phyloP scores from a whole-genome alignment of 2,113 vertebrate genomes.

The Erythrocebus patas region DNA sequence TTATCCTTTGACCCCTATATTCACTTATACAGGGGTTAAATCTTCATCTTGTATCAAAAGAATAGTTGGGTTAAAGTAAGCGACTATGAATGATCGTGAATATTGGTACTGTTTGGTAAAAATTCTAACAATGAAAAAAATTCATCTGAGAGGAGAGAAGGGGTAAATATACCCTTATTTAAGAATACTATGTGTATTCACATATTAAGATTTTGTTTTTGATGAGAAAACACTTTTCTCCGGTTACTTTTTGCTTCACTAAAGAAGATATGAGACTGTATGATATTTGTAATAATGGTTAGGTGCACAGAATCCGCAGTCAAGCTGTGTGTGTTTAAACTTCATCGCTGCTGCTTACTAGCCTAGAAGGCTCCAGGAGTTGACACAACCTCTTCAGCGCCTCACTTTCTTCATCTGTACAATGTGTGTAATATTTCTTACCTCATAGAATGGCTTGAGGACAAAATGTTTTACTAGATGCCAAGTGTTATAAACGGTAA shows the following conservation, averaged over 20 bases:
- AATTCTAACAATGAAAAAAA: background rate
- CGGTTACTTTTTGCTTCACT: background rate
- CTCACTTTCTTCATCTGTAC: background rate
- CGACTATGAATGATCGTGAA: background rate
- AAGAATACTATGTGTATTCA: background rate
- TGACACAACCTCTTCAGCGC: background rate
- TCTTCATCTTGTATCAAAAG: background rate
- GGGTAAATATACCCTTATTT: background rate
- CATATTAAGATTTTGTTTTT: background rate
- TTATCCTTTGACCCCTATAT: background rate
- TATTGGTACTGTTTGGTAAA: background rate
- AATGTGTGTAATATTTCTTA: background rate
- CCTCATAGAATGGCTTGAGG: background rate
- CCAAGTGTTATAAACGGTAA: background rate
- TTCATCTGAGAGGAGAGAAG: background rate
- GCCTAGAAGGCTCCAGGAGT: background rate
- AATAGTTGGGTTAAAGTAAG: background rate
- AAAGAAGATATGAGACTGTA: background rate
- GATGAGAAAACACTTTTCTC: background rate
- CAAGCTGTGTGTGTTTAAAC: background rate
- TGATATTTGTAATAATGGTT: background rate
- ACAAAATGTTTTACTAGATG: background rate
- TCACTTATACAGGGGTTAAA: background rate
- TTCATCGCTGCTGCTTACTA: background rate
- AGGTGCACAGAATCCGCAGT: rapidly evolving